Base-by-base conservation (phyloP, 2,113 vertebrate species). In the Martes martes region DNA sequence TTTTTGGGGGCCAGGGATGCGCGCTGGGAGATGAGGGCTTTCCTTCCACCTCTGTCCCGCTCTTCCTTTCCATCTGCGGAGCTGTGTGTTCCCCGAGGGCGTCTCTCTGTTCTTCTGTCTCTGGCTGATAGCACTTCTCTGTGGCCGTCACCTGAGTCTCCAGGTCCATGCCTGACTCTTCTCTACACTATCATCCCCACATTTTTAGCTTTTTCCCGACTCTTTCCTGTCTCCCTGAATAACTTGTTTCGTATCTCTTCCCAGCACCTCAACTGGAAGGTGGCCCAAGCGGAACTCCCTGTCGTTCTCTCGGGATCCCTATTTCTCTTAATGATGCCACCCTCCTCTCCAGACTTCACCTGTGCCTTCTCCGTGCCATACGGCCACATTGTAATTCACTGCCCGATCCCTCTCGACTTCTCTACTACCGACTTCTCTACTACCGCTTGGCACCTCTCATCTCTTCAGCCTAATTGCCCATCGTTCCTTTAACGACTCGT, bases 1-100 rank as follows among this genome's bases (percentile, higher is more conserved):
- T 13, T 61, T 42, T 5, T 42, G 0, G 0, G 4, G 39, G 13
- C 47, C 31, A 1, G 33, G 4, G 24, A 15, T 0, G 0, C 1
- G 0, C 18, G 84, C 83, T 55, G 26, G 67, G 45, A 52, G 50
- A 11, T 10, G 36, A 1, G 47, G 55, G 45, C 23, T 36, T 71
- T 63, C 42, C 26, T 52, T 39, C 61, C 8, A 0, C 23, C 59
- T 61, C 63, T 31, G 55, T 18, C 24, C 52, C 0, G 0, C 15
- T 24, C 83, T 39, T 67, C 50, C 42, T 55, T 45, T 71, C 10
- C 2, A 1, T 10, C 4, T 13, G 26, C 16, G 13, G 23, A 19
- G 15, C 2, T 0, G 1, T 2, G 55, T 42, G 39, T 10, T 24
- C 31, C 36, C 59, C 6, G 4, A 26, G 81, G 0, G 31, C 1